Conservation (phyloP, 1,140 invertebrate species). For the Zaprionus vittiger region DNA sequence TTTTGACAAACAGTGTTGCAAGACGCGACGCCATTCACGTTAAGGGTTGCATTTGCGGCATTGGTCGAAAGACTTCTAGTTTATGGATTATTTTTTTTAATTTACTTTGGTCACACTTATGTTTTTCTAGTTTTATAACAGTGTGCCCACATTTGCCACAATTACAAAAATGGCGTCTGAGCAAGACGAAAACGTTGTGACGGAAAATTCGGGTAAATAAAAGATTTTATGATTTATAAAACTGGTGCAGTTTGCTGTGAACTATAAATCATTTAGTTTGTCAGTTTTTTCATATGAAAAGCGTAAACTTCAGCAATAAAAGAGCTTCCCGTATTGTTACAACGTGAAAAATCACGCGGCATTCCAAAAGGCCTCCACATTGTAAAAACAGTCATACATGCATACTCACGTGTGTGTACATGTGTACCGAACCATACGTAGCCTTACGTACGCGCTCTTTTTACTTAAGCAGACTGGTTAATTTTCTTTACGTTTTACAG, state of each 20-base stretch:
- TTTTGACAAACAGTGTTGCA: constrained; percentile 71
- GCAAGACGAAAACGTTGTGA: constrained; percentile 68
- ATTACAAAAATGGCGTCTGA: constrained; percentile 79
- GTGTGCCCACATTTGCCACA: constrained; percentile 43
- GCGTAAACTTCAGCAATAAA: neutral
- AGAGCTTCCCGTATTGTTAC: constrained; percentile 14
- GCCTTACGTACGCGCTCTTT: constrained; percentile 16
- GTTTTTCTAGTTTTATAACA: constrained; percentile 34
- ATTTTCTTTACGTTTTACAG: constrained; percentile 39
- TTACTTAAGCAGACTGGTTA: constrained; percentile 27
- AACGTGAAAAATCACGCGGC: constrained; percentile 59
- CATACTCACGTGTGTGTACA: constrained; percentile 9
- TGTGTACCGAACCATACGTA: constrained; percentile 7
- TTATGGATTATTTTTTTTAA: neutral
- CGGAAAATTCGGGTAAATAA: constrained; percentile 73
- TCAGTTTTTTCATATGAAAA: neutral
- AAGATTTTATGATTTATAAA: constrained; percentile 12
- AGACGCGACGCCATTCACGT: constrained; percentile 46
- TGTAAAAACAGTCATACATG: constrained; percentile 31
- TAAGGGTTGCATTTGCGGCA: constrained; percentile 13
- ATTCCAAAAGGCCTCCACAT: constrained; percentile 31
- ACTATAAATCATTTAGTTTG: constrained; percentile 8
- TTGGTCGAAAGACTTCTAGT: constrained; percentile 14
- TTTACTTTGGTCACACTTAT: constrained; percentile 20
- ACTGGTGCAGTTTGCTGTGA: constrained; percentile 8